Conservation (phyloP, 2,888 invertebrate genomes). For the Odontothrips loti region DNA sequence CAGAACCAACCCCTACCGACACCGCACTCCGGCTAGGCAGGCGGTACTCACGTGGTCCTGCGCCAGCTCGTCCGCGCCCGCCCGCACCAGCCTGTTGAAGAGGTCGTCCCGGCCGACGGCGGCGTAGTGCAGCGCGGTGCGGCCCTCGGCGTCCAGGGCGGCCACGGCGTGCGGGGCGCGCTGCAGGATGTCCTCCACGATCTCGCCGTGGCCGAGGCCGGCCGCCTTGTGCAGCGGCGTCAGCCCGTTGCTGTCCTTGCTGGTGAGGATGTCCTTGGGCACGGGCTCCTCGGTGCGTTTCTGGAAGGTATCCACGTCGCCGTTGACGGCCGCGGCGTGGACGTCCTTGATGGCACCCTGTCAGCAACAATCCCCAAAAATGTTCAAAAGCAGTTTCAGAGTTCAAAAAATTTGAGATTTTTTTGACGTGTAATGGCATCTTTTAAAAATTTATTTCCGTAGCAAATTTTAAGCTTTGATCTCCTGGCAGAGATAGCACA, state of each 20-base stretch:
- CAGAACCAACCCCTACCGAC: no score
- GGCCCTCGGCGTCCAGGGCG: conserved; percentile 73
- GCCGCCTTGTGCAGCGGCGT: conserved; percentile 87
- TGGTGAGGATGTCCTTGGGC: conserved; percentile 65
- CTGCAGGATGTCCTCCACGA: conserved; percentile 67
- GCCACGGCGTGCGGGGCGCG: conserved; percentile 65
- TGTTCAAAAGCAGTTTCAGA: no score
- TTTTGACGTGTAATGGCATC: no score
- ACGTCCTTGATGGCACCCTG: conserved; percentile 78
- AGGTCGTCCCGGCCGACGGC: conserved; percentile 75
- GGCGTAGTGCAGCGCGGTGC: conserved; percentile 85
- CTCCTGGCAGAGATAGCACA: no score
- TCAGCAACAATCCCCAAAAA: conserved; percentile 40
- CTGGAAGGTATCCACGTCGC: conserved; percentile 67
- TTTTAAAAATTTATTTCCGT: no score
- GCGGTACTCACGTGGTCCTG: conserved; percentile 77
- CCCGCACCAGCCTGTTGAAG: conserved; percentile 70
- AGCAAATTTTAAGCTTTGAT: no score
- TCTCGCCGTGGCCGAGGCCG: conserved; percentile 70
- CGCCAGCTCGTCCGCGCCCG: conserved; percentile 79
- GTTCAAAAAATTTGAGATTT: no score
- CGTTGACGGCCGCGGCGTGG: conserved; percentile 71
- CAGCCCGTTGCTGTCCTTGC: conserved; percentile 74
- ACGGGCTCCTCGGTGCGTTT: conserved; percentile 63
- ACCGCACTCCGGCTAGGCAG: no score